Conservation (phyloP, 2,113 vertebrate genomes). For the human region GRCh38 chr16:71508001-71508500, state of each 20-base stretch:
- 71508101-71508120: no score
- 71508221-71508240: not conserved
- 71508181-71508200: not conserved
- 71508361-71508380: not conserved
- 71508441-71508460: not conserved
- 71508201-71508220: not conserved
- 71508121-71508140: no score
- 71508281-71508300: not conserved
- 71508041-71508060: no score
- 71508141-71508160: no score
- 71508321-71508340: not conserved
- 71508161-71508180: no score
- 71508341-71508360: not conserved
- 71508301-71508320: not conserved
- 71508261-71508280: not conserved
- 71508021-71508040: no score
- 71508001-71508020: no score
- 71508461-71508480: not conserved
- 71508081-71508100: no score
- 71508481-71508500: no score
- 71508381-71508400: not conserved
- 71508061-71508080: no score
- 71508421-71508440: conserved; percentile 2
- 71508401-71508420: not conserved
- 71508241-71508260: not conserved